phyloP scores from a whole-genome alignment of 2,888 invertebrate species.

The Dorcus hopei region DNA sequence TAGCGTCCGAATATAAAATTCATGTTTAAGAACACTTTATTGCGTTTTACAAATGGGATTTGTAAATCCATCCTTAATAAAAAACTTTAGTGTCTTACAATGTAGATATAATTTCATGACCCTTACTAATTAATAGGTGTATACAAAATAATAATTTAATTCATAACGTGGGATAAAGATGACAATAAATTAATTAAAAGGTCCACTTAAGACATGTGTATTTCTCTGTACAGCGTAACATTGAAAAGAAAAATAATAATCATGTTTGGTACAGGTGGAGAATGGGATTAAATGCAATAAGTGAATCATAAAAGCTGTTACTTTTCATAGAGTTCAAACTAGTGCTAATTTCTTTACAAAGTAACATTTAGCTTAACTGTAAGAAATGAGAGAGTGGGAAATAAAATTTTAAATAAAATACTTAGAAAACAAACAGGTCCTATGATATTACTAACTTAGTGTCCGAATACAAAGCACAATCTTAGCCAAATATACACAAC shows the following conservation, averaged over 20 bases:
- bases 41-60: constrained; percentile 2
- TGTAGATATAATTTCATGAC: background rate
- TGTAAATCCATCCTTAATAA: background rate
- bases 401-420: constrained; percentile 10
- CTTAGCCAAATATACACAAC: constrained; percentile 11
- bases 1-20: constrained; percentile 3
- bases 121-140: background rate
- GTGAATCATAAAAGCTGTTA: background rate
- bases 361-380: constrained; percentile 16
- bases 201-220: background rate
- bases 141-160: background rate
- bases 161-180: background rate
- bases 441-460: background rate
- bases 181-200: background rate
- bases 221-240: constrained; percentile 16
- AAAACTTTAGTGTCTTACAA: background rate
- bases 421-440: constrained; percentile 5
- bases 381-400: constrained; percentile 2
- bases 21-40: constrained; percentile 6
- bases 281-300: constrained; percentile 9
- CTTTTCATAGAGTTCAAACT: constrained; percentile 10
- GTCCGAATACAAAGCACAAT: constrained; percentile 4
- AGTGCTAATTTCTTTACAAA: constrained; percentile 18
- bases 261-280: constrained; percentile 8
- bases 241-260: constrained; percentile 6